A percentile compares a stretch with the other conserved stretches of the same genome.
Conservation (phyloP, 2,113 vertebrate species). For the Ceyx melanurus region DNA sequence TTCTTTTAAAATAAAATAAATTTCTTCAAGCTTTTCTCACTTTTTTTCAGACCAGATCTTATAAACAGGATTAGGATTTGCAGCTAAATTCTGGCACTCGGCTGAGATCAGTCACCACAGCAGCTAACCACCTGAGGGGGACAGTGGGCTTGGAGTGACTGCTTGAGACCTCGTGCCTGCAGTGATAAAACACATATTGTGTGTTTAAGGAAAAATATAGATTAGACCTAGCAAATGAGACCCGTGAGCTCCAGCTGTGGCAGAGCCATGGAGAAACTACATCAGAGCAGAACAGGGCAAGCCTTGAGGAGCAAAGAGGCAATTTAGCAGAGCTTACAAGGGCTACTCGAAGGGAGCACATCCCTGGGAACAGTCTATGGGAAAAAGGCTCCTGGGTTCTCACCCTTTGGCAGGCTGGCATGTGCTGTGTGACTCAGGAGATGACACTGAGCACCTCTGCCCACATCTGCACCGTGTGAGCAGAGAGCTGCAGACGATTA, state of each 20-base stretch:
- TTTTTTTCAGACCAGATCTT: not conserved
- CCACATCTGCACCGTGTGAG: fast-evolving
- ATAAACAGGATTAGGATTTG: not conserved
- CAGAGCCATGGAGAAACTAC: not conserved
- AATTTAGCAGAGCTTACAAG: not conserved
- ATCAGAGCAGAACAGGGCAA: not conserved
- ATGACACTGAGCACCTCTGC: not conserved
- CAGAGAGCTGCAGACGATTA: not conserved
- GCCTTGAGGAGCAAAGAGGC: not conserved
- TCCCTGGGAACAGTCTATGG: not conserved
- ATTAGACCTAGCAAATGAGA: not conserved
- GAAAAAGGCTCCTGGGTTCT: not conserved
- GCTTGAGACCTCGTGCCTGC: not conserved
- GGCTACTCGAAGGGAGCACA: not conserved
- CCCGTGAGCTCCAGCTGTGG: not conserved
- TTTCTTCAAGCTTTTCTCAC: not conserved
- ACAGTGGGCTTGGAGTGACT: not conserved
- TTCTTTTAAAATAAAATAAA: not conserved
- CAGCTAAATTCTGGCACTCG: not conserved
- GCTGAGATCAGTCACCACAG: not conserved
- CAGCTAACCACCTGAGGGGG: not conserved
- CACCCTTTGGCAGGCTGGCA: fast-evolving
- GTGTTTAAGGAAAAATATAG: not conserved
- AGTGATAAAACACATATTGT: not conserved
- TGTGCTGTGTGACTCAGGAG: too few relatives aligned